phyloP scores from a whole-genome alignment of 2,797 vertebrate species.

The Distichodus sexfasciatus region DNA sequence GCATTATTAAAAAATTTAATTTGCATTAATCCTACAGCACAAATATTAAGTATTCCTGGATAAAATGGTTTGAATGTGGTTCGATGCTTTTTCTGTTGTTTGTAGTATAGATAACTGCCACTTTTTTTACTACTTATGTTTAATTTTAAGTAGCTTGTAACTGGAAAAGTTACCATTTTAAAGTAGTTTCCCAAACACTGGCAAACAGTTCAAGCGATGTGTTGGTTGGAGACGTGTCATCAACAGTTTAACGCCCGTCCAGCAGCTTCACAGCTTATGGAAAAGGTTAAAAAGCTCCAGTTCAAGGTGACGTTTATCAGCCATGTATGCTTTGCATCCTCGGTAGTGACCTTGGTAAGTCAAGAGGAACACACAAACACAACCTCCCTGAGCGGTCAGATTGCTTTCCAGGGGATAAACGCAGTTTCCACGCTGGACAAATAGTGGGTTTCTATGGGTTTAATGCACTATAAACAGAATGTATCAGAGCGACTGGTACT shows the following conservation, averaged over 20 bases:
- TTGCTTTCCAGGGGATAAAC: conserved; percentile 43
- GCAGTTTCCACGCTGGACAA: conserved; percentile 46
- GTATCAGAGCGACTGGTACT: conserved; percentile 45
- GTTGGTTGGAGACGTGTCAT: conserved; percentile 23
- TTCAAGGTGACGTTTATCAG: conserved; percentile 29
- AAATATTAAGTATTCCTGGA: too few relatives aligned
- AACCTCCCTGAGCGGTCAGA: conserved; percentile 38
- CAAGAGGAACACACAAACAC: conserved; percentile 29
- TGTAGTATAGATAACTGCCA: too few relatives aligned
- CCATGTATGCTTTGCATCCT: conserved; percentile 22
- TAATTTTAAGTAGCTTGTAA: too few relatives aligned
- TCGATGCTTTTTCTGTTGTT: too few relatives aligned
- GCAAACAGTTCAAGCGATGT: conserved; percentile 5
- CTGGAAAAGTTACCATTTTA: too few relatives aligned
- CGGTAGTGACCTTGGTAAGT: conserved; percentile 33
- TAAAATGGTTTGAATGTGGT: too few relatives aligned
- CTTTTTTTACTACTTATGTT: too few relatives aligned
- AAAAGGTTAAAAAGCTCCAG: neutral
- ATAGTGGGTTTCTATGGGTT: conserved; percentile 48
- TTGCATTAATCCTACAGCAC: too few relatives aligned
- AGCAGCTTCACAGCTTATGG: conserved; percentile 6
- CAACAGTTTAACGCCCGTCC: conserved; percentile 12
- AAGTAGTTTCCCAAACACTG: too few relatives aligned
- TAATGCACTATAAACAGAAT: conserved; percentile 53
- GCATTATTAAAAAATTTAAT: too few relatives aligned